phyloP scores from a whole-genome alignment of 2,888 invertebrate genomes.

The Drosophila tripunctata region DNA sequence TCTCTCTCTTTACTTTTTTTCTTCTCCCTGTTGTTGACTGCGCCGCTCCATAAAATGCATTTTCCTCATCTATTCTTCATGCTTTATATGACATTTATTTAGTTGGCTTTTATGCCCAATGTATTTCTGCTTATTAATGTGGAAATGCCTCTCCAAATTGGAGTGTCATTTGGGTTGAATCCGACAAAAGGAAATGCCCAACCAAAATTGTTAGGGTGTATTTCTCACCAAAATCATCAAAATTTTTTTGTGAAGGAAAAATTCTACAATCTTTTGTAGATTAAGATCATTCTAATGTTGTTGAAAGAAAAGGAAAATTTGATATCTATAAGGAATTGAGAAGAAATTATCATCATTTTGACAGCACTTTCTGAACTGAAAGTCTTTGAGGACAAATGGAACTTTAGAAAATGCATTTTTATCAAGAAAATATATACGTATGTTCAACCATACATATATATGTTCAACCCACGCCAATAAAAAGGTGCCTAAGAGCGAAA shows the following conservation, averaged over 20 bases:
- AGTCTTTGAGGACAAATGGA: not conserved
- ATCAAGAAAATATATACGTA: no score
- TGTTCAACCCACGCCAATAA: no score
- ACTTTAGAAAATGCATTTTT: not conserved
- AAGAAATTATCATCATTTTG: conserved; percentile 4
- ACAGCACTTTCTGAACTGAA: not conserved
- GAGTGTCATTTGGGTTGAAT: conserved; percentile 69
- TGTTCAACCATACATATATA: not conserved
- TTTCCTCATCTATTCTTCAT: conserved; percentile 30
- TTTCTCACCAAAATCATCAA: conserved; percentile 43
- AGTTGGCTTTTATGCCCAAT: conserved; percentile 59
- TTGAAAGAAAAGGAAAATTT: not conserved
- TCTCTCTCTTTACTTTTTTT: no score
- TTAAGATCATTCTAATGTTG: conserved; percentile 10
- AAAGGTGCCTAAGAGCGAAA: not conserved
- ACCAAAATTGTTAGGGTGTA: conserved; percentile 36
- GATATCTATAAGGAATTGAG: conserved; percentile 3
- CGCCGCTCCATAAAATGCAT: conserved; percentile 55
- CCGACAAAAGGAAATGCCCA: conserved; percentile 29
- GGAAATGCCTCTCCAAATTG: conserved; percentile 79
- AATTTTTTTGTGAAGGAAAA: conserved; percentile 31
- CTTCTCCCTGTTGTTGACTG: conserved; percentile 55
- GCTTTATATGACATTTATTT: conserved; percentile 64
- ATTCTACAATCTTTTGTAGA: not conserved
- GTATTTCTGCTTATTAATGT: conserved; percentile 76